Conservation (phyloP, 2,113 vertebrate genomes). For the Corythornis madagascariensis region DNA sequence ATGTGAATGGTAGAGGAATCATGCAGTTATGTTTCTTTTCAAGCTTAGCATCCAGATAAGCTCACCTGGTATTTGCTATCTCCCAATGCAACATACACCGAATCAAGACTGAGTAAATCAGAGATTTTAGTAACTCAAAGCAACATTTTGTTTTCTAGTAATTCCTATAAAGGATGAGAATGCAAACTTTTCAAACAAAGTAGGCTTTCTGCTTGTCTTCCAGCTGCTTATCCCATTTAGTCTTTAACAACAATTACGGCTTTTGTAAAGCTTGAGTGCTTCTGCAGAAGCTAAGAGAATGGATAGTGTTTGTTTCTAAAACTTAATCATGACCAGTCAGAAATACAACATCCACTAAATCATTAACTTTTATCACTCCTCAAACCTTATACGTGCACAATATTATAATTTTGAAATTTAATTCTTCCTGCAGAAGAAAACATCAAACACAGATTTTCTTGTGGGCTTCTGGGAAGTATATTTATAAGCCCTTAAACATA, state of each 20-base stretch:
- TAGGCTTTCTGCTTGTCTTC: background rate
- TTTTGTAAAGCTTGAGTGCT: background rate
- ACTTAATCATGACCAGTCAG: background rate
- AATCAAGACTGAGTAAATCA: background rate
- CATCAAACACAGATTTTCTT: background rate
- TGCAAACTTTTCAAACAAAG: background rate
- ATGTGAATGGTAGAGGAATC: slow-evolving; percentile 32
- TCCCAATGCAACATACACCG: background rate
- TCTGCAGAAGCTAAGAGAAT: background rate
- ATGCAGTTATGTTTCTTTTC: background rate
- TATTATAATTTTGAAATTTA: background rate
- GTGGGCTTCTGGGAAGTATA: background rate
- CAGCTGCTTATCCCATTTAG: background rate
- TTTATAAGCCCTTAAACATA: background rate
- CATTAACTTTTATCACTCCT: background rate
- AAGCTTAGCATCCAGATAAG: background rate
- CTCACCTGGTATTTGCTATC: background rate
- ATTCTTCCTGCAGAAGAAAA: background rate
- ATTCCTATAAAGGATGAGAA: background rate
- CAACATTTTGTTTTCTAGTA: background rate
- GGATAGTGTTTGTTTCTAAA: background rate
- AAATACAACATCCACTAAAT: background rate
- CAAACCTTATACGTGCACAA: background rate
- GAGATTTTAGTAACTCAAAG: background rate
- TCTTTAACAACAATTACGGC: background rate